These are phyloP conservation scores for Pangasius mekongensis DNA, from an alignment of 2,797 vertebrate species.

Conservation along the genomic window DNA sequence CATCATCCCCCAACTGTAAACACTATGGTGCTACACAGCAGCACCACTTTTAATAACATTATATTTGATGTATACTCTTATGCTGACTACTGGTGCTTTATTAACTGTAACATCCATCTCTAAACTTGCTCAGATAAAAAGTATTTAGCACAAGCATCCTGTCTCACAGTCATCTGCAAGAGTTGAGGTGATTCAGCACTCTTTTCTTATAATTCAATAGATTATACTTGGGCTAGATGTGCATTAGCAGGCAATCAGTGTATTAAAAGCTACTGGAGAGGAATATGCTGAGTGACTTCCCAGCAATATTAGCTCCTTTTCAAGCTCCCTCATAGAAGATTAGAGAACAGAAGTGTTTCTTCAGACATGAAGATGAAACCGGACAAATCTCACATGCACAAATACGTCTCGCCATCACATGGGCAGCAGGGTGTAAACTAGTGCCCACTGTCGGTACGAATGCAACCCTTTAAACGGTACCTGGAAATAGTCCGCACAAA, in stretches of 20 bases:
- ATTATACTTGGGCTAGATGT: background rate
- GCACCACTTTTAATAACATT: background rate
- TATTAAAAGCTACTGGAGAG: background rate
- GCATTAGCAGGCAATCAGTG: background rate
- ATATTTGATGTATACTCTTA: background rate
- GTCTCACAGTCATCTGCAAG: background rate
- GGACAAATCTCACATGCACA: background rate
- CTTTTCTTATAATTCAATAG: conserved; percentile 2
- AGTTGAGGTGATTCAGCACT: conserved; percentile 5
- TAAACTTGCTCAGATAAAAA: background rate
- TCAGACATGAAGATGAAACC: conserved; percentile 21
- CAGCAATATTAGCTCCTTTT: background rate
- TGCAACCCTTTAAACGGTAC: no score
- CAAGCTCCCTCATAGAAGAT: background rate
- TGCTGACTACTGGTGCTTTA: background rate
- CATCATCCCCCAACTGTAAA: background rate
- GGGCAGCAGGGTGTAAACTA: background rate
- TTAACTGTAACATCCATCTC: background rate
- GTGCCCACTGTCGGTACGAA: no score
- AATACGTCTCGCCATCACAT: background rate
- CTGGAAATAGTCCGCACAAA: no score
- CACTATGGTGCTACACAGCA: background rate
- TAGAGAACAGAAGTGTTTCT: background rate
- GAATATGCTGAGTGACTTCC: conserved; percentile 8
- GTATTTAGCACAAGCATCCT: no score